Conservation (phyloP, 1,140 invertebrate genomes). For the Procambarus clarkii region DNA sequence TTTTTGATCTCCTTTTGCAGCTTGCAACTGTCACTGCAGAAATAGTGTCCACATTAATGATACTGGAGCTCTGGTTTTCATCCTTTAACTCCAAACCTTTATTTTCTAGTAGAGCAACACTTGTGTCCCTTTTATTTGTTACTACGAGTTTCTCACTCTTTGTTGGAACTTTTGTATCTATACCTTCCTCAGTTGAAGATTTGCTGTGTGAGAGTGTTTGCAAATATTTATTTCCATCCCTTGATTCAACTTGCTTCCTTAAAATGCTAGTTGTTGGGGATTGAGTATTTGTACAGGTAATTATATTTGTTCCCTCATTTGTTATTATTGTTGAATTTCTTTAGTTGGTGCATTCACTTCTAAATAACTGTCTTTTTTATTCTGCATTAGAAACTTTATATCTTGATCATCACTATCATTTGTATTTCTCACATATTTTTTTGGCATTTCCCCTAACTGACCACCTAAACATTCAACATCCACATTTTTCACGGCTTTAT, state of each 20-base stretch:
- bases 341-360: background rate
- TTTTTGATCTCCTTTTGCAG: conserved; percentile 43
- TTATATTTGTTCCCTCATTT: background rate
- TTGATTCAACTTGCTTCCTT: background rate
- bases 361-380: background rate
- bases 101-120: background rate
- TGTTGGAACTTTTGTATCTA: background rate
- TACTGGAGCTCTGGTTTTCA: background rate
- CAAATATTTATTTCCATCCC: background rate
- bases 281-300: background rate
- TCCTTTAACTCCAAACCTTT: background rate
- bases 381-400: background rate
- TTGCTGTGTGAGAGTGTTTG: background rate
- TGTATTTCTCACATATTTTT: background rate
- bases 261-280: background rate
- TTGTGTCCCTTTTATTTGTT: background rate
- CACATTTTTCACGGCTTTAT: too few relatives aligned
- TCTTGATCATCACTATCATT: background rate
- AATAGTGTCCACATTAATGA: background rate
- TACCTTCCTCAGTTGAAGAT: background rate
- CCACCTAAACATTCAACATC: too few relatives aligned
- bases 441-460: too few relatives aligned
- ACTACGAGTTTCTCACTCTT: background rate
- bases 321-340: background rate
- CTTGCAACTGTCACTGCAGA: background rate